A percentile compares a stretch with the other conserved stretches of the same genome.
These are phyloP conservation scores for Scomber japonicus DNA, from an alignment of 2,113 vertebrate genomes.

Conservation along the genomic window DNA sequence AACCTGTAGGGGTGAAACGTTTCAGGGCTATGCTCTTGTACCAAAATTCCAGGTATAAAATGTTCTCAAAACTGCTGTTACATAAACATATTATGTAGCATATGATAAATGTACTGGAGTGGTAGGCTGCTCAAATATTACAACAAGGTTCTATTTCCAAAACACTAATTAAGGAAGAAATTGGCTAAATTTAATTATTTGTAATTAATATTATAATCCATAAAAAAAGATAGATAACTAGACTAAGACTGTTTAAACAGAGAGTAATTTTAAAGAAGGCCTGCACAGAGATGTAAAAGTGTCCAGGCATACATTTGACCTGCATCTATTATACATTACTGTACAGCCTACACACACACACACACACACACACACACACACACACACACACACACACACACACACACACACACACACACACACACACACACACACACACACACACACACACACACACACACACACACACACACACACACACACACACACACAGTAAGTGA, in stretches of 20 bases:
- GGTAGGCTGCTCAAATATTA: neutral
- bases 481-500: neutral
- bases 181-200: too few species aligned
- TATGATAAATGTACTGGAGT: neutral
- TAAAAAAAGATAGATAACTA: too few species aligned
- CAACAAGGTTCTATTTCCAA: neutral
- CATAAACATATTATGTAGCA: neutral
- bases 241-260: too few species aligned
- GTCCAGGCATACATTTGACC: neutral
- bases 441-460: neutral
- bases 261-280: too few species aligned
- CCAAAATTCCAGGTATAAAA: slow-evolving; percentile 8
- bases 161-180: too few species aligned
- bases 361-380: too few species aligned
- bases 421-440: neutral
- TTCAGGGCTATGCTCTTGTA: too few species aligned
- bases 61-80: slow-evolving; percentile 18
- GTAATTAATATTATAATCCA: too few species aligned
- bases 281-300: neutral
- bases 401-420: neutral
- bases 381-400: too few species aligned
- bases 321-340: neutral
- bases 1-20: neutral
- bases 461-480: neutral
- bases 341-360: too few species aligned